phyloP scores from a whole-genome alignment of 2,888 invertebrate species.

The Pseudococcus longispinus region DNA sequence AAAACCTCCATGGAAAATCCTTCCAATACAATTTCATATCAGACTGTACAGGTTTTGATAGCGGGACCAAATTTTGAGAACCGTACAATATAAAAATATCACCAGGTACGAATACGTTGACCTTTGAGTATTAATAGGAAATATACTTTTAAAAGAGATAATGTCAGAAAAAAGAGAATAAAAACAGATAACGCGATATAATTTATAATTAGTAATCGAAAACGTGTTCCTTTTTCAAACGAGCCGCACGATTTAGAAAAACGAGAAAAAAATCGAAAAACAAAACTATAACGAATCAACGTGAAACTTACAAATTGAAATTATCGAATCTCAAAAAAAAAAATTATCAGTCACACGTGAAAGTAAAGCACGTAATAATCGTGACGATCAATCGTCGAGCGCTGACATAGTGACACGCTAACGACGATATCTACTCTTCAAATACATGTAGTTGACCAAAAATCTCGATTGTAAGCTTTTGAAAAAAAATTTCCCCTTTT shows the following conservation, averaged over 20 bases:
- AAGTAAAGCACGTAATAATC: background rate
- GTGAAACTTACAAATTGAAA: background rate
- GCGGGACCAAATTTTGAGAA: background rate
- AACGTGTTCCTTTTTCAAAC: background rate
- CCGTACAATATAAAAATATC: background rate
- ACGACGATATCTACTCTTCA: background rate
- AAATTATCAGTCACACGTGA: background rate
- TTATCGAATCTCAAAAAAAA: background rate
- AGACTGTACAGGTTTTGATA: background rate
- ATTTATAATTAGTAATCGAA: background rate
- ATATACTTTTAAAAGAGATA: background rate
- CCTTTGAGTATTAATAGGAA: background rate
- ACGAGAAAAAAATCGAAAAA: background rate
- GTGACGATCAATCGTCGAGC: background rate
- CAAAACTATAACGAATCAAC: background rate
- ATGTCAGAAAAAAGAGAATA: background rate
- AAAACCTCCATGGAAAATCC: background rate
- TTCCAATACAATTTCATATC: too few relatives aligned
- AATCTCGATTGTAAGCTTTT: background rate
- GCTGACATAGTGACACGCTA: constrained; percentile 16
- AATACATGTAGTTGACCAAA: background rate
- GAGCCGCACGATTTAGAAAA: background rate
- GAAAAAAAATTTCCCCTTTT: constrained; percentile 29
- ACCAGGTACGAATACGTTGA: background rate
- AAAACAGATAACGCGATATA: background rate